phyloP scores from a whole-genome alignment of 2,797 vertebrate species.

The Acanthornis magna region DNA sequence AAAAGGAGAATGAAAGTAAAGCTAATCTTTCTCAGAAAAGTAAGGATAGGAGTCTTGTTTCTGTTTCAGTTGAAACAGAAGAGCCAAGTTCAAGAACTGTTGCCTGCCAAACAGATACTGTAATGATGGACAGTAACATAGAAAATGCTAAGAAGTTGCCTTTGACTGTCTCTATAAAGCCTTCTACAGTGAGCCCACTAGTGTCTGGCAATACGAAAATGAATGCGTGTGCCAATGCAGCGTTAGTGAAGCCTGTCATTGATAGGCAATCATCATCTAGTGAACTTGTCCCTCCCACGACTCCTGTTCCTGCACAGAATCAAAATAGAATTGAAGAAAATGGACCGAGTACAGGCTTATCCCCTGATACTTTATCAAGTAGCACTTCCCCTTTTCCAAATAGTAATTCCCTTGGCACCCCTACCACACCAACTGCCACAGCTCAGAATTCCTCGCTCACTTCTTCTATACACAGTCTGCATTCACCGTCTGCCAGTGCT shows the following conservation, averaged over 20 bases:
- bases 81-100: constrained; percentile 76
- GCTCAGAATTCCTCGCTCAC: constrained; percentile 60
- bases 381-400: constrained; percentile 52
- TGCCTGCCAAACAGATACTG: constrained; percentile 87
- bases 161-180: constrained; percentile 84
- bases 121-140: constrained; percentile 66
- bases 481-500: constrained; percentile 74
- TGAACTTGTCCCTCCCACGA: constrained; percentile 67
- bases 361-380: constrained; percentile 66
- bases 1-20: constrained; percentile 81
- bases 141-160: constrained; percentile 84
- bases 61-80: constrained; percentile 87
- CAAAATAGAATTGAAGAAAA: constrained; percentile 82
- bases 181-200: constrained; percentile 79
- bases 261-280: constrained; percentile 74
- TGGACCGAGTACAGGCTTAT: constrained; percentile 77
- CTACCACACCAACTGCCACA: constrained; percentile 34
- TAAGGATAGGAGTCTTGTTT: constrained; percentile 74
- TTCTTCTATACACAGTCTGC: constrained; percentile 72
- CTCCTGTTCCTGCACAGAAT: constrained; percentile 48
- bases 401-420: constrained; percentile 42
- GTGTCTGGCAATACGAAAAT: constrained; percentile 82
- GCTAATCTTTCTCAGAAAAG: constrained; percentile 68
- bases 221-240: constrained; percentile 60
- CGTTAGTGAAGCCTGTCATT: constrained; percentile 67